phyloP scores from a whole-genome alignment of 2,888 invertebrate species.

The Dicranocentrus wangi region DNA sequence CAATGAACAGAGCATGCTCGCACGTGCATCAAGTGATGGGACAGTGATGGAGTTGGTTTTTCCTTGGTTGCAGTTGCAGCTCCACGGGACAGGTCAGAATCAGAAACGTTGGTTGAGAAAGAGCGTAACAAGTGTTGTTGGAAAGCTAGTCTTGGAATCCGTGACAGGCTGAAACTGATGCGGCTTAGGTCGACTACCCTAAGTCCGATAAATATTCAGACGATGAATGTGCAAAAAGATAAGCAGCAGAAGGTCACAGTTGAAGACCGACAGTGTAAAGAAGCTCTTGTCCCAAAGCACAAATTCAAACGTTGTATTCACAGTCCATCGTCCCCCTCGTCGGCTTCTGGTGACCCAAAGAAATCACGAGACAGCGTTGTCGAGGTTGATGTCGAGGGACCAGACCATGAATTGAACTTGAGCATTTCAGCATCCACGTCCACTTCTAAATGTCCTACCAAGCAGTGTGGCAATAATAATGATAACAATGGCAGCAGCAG shows the following conservation, averaged over 20 bases:
- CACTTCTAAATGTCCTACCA: constrained; percentile 46
- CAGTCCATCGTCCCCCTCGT: constrained; percentile 34
- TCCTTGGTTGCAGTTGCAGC: constrained; percentile 71
- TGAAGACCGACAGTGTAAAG: constrained; percentile 44
- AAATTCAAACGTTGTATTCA: constrained; percentile 56
- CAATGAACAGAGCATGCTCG: no score
- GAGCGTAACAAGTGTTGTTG: constrained; percentile 62
- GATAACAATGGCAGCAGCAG: constrained; percentile 21
- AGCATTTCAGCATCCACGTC: constrained; percentile 49
- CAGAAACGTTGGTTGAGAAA: constrained; percentile 63
- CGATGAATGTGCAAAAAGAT: constrained; percentile 54
- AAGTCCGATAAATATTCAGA: constrained; percentile 54
- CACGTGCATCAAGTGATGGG: constrained; percentile 49
- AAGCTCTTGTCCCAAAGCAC: constrained; percentile 37
- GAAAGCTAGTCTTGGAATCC: constrained; percentile 64
- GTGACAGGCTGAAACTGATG: constrained; percentile 67
- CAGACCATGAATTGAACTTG: constrained; percentile 53
- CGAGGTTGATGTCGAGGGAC: constrained; percentile 52
- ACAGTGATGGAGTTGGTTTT: constrained; percentile 66
- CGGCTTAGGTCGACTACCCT: constrained; percentile 60
- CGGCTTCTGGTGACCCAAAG: constrained; percentile 27
- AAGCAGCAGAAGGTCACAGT: constrained; percentile 48
- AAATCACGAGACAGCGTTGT: constrained; percentile 40
- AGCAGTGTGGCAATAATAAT: constrained; percentile 23
- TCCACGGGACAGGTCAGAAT: constrained; percentile 69